These are phyloP conservation scores for Ophonus ardosiacus DNA, from an alignment of 2,888 invertebrate species.

Conservation along the genomic window DNA sequence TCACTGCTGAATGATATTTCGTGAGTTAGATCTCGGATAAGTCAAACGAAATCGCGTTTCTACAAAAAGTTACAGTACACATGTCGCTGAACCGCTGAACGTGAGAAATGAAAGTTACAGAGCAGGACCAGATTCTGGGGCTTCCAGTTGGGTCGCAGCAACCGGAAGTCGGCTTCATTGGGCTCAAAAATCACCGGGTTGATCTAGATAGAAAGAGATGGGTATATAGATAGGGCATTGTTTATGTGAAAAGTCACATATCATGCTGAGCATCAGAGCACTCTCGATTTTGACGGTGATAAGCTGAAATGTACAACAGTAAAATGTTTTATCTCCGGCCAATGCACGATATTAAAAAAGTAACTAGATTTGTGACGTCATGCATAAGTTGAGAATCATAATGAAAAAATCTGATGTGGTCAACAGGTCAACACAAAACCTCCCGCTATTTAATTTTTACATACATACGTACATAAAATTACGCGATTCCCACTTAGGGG, in stretches of 20 bases:
- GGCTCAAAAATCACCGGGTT: background rate
- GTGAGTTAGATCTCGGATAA: constrained; percentile 38
- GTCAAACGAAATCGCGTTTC: constrained; percentile 55
- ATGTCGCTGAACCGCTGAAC: constrained; percentile 52
- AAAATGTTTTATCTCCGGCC: no score
- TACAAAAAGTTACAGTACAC: constrained; percentile 58
- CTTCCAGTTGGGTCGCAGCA: constrained; percentile 25
- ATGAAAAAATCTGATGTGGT: no score
- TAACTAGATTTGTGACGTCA: no score
- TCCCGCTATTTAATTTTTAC: no score
- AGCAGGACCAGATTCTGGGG: background rate
- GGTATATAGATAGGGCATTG: background rate
- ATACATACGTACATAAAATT: no score
- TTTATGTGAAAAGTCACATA: background rate
- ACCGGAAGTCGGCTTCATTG: constrained; percentile 37
- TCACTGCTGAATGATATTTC: constrained; percentile 30
- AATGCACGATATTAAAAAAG: no score
- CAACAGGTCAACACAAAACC: no score
- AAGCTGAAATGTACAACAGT: no score
- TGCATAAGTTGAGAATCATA: no score
- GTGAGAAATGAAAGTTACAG: constrained; percentile 61
- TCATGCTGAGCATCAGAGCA: no score
- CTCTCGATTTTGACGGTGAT: no score
- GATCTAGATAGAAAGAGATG: background rate
- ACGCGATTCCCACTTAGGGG: no score